Evolutionary conservation across 2,113 vertebrate genomes (phyloP).

Genomic region (Nanorana parkeri): DNA sequence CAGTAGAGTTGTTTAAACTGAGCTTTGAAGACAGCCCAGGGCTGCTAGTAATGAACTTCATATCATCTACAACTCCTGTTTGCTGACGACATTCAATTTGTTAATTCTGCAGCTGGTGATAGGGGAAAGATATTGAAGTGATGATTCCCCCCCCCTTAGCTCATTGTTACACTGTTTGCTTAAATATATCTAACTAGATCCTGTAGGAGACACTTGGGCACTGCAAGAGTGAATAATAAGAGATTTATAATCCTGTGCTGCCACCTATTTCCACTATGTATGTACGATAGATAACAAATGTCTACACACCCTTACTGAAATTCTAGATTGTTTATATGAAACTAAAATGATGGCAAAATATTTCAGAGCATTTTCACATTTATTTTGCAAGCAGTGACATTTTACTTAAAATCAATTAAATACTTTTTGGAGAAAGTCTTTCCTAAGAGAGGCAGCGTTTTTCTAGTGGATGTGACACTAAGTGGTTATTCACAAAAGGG

Average conservation of each 20-base stretch:
- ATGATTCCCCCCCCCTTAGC: slow-evolving; percentile 66
- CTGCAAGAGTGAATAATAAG: slow-evolving; percentile 59
- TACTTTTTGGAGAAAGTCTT: too few relatives aligned
- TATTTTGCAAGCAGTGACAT: too few relatives aligned
- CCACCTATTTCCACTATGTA: slow-evolving; percentile 34
- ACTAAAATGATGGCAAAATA: too few relatives aligned
- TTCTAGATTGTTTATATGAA: too few relatives aligned
- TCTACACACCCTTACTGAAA: too few relatives aligned
- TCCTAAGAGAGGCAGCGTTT: too few relatives aligned
- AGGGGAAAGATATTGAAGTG: slow-evolving; percentile 83
- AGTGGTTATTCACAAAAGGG: too few relatives aligned
- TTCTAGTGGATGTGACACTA: too few relatives aligned
- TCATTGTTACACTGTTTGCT: slow-evolving; percentile 78
- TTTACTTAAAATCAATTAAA: too few relatives aligned
- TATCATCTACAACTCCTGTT: slow-evolving; percentile 80
- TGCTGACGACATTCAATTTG: slow-evolving; percentile 84
- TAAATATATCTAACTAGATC: slow-evolving; percentile 82
- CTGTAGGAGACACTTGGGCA: slow-evolving; percentile 74
- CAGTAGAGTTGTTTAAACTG: slow-evolving; percentile 81
- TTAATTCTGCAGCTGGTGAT: slow-evolving; percentile 83
- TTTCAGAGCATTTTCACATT: too few relatives aligned
- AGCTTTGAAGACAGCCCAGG: slow-evolving; percentile 73
- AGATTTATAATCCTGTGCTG: background rate
- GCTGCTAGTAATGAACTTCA: slow-evolving; percentile 76
- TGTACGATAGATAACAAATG: too few relatives aligned